These are phyloP conservation scores for Lasioglossum vierecki DNA, from an alignment of 2,888 invertebrate genomes.

Conservation along the genomic window DNA sequence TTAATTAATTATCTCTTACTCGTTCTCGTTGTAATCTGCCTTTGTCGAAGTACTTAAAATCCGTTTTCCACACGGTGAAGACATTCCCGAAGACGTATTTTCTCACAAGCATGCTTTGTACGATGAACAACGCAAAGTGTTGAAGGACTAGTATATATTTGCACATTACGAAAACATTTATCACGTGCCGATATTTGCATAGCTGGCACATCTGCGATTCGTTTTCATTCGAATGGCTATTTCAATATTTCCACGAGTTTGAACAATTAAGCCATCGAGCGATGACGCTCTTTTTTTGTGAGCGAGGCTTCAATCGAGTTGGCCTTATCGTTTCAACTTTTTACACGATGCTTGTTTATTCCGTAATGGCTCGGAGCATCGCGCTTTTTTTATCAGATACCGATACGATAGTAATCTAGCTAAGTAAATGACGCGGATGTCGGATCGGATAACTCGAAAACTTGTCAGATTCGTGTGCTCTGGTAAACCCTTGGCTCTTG, in stretches of 20 bases:
- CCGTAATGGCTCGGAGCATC: background rate
- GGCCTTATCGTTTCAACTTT: background rate
- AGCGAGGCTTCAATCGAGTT: background rate
- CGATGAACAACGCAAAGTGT: background rate
- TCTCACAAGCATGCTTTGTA: background rate
- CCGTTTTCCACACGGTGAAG: background rate
- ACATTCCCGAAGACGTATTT: background rate
- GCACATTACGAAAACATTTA: background rate
- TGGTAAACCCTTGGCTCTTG: slow-evolving; percentile 3
- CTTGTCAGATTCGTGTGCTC: background rate
- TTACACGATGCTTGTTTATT: background rate
- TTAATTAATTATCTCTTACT: background rate
- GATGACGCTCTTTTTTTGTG: background rate
- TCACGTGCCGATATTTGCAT: slow-evolving; percentile 1
- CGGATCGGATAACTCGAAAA: background rate
- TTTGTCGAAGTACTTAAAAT: background rate
- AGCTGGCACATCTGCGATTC: background rate
- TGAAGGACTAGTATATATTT: background rate
- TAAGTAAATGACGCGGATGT: background rate
- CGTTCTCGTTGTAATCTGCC: background rate
- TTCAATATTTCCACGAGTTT: slow-evolving; percentile 6
- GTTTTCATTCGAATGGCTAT: background rate
- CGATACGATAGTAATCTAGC: background rate
- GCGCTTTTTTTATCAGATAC: slow-evolving; percentile 1
- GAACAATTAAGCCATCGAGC: slow-evolving; percentile 7